Conservation (phyloP, 2,888 invertebrate genomes). For the Cybosia mesomella region DNA sequence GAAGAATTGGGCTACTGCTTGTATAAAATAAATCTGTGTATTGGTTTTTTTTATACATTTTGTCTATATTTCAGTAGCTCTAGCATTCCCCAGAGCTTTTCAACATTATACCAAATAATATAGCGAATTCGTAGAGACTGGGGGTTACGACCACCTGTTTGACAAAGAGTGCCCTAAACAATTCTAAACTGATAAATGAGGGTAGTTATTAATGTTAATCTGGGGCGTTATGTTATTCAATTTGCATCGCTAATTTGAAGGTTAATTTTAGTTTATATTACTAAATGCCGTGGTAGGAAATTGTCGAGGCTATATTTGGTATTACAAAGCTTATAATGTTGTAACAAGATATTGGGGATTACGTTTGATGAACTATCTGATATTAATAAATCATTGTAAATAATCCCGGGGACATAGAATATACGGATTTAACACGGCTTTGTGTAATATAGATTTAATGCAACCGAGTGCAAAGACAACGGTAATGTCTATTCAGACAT, state of each 20-base stretch:
- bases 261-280: slow-evolving; percentile 26
- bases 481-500: not conserved
- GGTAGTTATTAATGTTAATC: slow-evolving; percentile 31
- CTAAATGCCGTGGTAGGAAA: slow-evolving; percentile 18
- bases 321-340: not conserved
- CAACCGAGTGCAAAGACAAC: not conserved
- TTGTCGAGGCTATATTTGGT: not conserved
- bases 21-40: too few species aligned
- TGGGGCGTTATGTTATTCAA: slow-evolving; percentile 36
- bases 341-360: not conserved
- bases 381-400: not conserved
- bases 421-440: not conserved
- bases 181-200: slow-evolving; percentile 27
- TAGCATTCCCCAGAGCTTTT: not conserved
- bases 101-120: not conserved
- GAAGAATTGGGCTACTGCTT: too few species aligned
- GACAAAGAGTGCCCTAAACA: slow-evolving; percentile 10
- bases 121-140: not conserved
- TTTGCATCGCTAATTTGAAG: slow-evolving; percentile 41
- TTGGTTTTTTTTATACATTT: too few species aligned
- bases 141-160: not conserved
- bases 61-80: too few species aligned
- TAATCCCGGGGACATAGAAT: not conserved
- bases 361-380: not conserved
- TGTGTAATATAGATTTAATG: not conserved